phyloP scores from a whole-genome alignment of 2,888 invertebrate genomes.

The Hypomecis atomaria region DNA sequence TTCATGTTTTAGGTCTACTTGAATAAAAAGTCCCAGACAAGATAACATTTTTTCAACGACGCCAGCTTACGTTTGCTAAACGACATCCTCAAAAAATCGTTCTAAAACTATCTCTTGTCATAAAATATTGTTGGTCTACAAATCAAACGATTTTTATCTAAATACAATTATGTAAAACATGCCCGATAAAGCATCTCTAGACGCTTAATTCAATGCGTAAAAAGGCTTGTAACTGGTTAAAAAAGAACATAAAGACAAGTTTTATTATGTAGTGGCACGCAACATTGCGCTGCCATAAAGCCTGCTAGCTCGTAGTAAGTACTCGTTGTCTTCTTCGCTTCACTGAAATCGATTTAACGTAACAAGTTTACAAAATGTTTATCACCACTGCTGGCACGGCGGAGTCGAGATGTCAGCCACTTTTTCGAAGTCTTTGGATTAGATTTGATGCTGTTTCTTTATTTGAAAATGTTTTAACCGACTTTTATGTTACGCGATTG shows the following conservation, averaged over 20 bases:
- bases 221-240: slow-evolving; percentile 41
- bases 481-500: too few relatives aligned
- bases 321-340: slow-evolving; percentile 15
- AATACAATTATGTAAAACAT: slow-evolving; percentile 43
- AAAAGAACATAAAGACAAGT: slow-evolving; percentile 35
- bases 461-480: too few relatives aligned
- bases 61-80: too few relatives aligned
- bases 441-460: too few relatives aligned
- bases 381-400: too few relatives aligned
- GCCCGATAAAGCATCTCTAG: slow-evolving; percentile 37
- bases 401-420: too few relatives aligned
- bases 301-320: background rate
- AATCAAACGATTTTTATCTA: slow-evolving; percentile 32
- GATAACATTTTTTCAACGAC: too few relatives aligned
- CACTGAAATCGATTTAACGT: slow-evolving; percentile 19
- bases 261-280: slow-evolving; percentile 42
- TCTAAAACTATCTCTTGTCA: too few relatives aligned
- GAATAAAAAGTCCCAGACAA: too few relatives aligned
- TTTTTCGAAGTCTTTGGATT: too few relatives aligned
- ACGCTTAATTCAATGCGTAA: slow-evolving; percentile 42
- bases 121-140: background rate
- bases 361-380: slow-evolving; percentile 7
- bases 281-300: slow-evolving; percentile 28
- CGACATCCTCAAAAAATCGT: too few relatives aligned
- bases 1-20: too few relatives aligned